Conservation (phyloP, 2,113 vertebrate genomes). For the Illadopsis cleaveri region DNA sequence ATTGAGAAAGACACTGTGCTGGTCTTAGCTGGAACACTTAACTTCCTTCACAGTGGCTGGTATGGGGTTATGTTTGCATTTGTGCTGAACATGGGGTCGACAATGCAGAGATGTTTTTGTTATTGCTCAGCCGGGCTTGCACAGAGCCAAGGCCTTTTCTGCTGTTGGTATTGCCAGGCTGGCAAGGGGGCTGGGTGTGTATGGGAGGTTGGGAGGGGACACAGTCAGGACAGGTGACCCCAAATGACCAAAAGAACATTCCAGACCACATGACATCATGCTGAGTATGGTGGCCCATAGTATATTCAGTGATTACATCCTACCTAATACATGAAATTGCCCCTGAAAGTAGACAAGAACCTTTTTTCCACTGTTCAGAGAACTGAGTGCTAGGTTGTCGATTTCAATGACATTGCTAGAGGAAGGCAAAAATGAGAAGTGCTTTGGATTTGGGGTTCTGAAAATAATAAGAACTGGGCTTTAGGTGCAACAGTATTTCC, state of each 20-base stretch:
- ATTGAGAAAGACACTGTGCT: background rate
- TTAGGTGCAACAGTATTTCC: background rate
- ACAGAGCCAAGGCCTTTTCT: background rate
- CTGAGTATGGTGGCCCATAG: background rate
- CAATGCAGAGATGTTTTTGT: background rate
- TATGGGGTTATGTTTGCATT: background rate
- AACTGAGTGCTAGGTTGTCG: background rate
- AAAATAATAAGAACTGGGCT: background rate
- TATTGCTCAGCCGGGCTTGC: background rate
- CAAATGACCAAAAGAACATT: background rate
- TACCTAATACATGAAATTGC: background rate
- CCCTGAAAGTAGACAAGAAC: background rate
- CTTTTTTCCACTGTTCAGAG: background rate
- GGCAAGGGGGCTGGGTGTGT: too few relatives aligned
- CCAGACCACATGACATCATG: background rate
- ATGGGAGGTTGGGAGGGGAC: background rate
- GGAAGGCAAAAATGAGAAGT: background rate
- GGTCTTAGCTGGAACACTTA: background rate
- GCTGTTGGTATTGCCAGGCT: fast-evolving
- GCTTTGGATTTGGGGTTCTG: background rate
- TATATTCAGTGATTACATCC: background rate
- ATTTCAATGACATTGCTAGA: background rate
- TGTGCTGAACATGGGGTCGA: background rate
- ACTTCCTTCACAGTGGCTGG: background rate
- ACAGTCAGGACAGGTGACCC: background rate